These are phyloP conservation scores for Mormoops blainvillei DNA, from an alignment of 2,113 vertebrate species.

Conservation along the genomic window DNA sequence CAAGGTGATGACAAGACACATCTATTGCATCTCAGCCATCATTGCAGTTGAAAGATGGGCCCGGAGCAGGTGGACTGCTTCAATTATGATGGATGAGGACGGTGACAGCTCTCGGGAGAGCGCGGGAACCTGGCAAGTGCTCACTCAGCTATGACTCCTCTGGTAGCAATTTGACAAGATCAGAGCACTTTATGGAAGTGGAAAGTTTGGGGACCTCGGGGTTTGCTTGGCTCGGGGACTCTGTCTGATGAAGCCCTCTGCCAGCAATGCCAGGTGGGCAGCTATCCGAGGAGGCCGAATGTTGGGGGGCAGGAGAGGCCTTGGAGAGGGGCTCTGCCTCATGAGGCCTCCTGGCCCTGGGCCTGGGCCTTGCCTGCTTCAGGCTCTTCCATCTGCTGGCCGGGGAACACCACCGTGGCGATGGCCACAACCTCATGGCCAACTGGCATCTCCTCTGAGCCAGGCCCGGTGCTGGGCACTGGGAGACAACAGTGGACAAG, in stretches of 20 bases:
- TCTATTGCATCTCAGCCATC: conserved; percentile 59
- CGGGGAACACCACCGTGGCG: neutral
- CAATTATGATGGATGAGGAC: conserved; percentile 62
- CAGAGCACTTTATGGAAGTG: conserved; percentile 55
- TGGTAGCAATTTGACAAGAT: conserved; percentile 70
- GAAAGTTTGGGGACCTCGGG: conserved; percentile 62
- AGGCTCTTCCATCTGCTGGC: neutral
- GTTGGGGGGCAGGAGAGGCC: neutral
- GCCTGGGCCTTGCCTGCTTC: neutral
- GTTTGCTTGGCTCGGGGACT: conserved; percentile 52
- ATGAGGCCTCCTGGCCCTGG: neutral
- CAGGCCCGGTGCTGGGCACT: neutral
- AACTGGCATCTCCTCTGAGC: neutral
- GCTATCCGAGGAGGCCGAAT: neutral
- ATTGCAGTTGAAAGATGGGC: conserved; percentile 57
- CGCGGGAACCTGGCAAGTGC: conserved; percentile 41
- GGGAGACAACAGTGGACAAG: neutral
- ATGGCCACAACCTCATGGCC: neutral
- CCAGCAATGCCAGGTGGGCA: neutral
- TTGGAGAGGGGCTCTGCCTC: neutral
- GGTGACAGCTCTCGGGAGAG: conserved; percentile 69
- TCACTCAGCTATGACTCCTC: conserved; percentile 67
- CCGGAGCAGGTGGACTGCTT: conserved; percentile 73
- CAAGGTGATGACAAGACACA: conserved; percentile 60
- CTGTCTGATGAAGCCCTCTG: neutral